These are phyloP conservation scores for Sylvilagus floridanus DNA, from an alignment of 2,797 vertebrate species.

Conservation along the genomic window DNA sequence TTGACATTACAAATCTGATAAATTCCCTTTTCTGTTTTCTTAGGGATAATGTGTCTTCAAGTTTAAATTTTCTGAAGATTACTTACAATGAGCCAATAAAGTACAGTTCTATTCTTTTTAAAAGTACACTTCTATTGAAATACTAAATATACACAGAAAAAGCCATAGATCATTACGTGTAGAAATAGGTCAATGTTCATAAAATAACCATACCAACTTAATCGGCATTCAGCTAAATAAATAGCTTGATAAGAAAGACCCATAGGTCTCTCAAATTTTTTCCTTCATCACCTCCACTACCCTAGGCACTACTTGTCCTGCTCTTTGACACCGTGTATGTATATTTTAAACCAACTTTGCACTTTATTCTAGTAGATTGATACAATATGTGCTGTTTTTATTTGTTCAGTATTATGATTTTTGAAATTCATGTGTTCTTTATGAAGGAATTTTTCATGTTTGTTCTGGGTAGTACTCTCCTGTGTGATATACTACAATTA, in stretches of 20 bases:
- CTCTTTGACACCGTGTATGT: neutral
- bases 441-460: neutral
- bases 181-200: neutral
- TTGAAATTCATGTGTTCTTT: neutral
- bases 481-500: neutral
- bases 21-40: neutral
- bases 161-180: neutral
- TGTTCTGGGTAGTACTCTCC: neutral
- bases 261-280: neutral
- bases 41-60: neutral
- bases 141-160: neutral
- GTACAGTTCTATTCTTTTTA: neutral
- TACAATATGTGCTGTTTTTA: neutral
- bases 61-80: neutral
- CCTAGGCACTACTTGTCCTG: no score
- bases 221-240: neutral
- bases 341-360: neutral
- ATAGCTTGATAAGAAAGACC: neutral
- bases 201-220: neutral
- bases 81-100: neutral
- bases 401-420: no score
- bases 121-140: neutral
- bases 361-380: neutral
- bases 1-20: neutral
- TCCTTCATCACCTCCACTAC: rapidly evolving